phyloP scores from a whole-genome alignment of 2,888 invertebrate genomes.

The Cinara cedri region DNA sequence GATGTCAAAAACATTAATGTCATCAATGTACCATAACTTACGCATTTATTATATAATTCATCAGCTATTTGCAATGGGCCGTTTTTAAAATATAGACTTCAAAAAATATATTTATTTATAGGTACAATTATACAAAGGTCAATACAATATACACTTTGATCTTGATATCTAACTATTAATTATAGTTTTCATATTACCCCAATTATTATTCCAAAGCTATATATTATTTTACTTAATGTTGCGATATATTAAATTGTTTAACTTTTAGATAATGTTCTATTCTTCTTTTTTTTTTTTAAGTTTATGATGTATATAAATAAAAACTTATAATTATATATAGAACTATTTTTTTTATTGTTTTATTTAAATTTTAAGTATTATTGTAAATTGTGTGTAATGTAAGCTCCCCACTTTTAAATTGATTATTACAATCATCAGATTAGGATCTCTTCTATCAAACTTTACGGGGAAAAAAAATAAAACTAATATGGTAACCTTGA shows the following conservation, averaged over 20 bases:
- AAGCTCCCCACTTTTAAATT: neutral
- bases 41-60: neutral
- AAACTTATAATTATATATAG: neutral
- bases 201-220: too few species aligned
- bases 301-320: too few species aligned
- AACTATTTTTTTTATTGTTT: conserved; percentile 55
- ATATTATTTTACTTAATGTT: too few species aligned
- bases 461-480: neutral
- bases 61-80: neutral
- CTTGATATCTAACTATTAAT: neutral
- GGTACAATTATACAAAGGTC: neutral
- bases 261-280: too few species aligned
- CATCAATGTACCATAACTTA: conserved; percentile 26
- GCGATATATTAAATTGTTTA: too few species aligned
- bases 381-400: neutral
- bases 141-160: neutral
- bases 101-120: neutral
- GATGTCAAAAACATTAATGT: conserved; percentile 51
- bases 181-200: neutral
- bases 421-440: neutral
- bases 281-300: too few species aligned
- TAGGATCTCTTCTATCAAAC: neutral
- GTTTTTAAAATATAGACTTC: neutral
- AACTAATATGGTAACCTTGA: neutral
- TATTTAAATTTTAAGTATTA: conserved; percentile 24